Evolutionary conservation across 1,140 invertebrate genomes (phyloP).

Genomic region (Leptopilina clavipes): DNA sequence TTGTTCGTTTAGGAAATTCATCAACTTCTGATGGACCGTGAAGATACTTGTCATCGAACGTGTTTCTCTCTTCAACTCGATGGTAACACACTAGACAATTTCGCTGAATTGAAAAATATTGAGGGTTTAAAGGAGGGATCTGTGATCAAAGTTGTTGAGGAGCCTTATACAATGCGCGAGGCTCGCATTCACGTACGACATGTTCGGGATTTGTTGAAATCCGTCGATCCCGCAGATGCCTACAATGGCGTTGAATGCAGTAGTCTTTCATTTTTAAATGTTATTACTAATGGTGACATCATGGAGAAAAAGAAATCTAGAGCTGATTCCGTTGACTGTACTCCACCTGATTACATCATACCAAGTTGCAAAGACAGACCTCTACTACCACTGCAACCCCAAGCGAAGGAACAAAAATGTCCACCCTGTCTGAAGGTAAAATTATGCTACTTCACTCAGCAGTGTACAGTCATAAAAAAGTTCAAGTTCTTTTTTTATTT

Average conservation of each 20-base stretch:
- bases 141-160: constrained; percentile 93
- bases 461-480: no score
- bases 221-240: constrained; percentile 93
- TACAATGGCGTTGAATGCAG: constrained; percentile 97
- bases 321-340: constrained; percentile 94
- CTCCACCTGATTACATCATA: constrained; percentile 97
- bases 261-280: constrained; percentile 96
- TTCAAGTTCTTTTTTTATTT: no score
- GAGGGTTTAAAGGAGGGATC: constrained; percentile 96
- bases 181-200: constrained; percentile 98
- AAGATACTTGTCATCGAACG: constrained; percentile 97
- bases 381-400: constrained; percentile 90
- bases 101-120: constrained; percentile 97
- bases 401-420: constrained; percentile 89
- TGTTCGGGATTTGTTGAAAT: constrained; percentile 95
- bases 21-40: constrained; percentile 97
- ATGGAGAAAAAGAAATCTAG: constrained; percentile 91
- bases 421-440: constrained; percentile 90
- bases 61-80: constrained; percentile 98
- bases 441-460: not conserved
- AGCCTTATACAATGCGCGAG: constrained; percentile 98
- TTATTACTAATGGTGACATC: constrained; percentile 93
- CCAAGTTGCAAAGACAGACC: constrained; percentile 92
- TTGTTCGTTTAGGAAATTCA: constrained; percentile 86
- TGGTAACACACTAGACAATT: constrained; percentile 95